Evolutionary conservation across 2,113 vertebrate genomes (phyloP), one percentile per base, ranked within the genome.

Genomic region (Lepus europaeus): DNA sequence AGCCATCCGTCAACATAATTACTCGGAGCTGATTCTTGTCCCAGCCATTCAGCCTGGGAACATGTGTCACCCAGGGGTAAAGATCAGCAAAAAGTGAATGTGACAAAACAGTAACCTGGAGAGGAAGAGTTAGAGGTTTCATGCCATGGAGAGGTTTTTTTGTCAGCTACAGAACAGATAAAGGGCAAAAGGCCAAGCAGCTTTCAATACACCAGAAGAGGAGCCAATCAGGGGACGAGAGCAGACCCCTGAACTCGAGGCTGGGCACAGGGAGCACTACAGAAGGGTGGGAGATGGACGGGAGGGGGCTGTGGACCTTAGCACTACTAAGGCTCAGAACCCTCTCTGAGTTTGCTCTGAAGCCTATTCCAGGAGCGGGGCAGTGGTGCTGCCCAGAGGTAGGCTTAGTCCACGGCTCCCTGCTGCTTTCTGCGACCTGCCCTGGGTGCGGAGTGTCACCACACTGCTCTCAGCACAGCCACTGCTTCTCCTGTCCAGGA

Each of bases 381-480:
- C 33, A 7, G 0, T 0, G 36, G 7, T 3, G 20, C 23, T 20
- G 3, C 6, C n/a, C 39, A 5, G 39, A 29, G 68, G 29, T 29
- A 23, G 6, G 19, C 4, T 59, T 23, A 3, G 64, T 22, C 9
- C 53, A 23, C 6, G 4, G 56, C 51, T 85, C 39, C 27, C 74
- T 89, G 9, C 5, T n/a, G 53, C 53, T 82, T 49, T 64, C 73
- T 2, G 23, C 68, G 36, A 61, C 29, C 83, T 13, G 23, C 23
- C 29, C 53, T 5, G 0, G 31, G 9, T 29, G 70, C 9, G 22
- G 39, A 22, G 22, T 39, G 4, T 90, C 77, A 29, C 8, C 66
- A 39, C 12, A 27, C 31, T 3, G 22, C 22, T 63, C 33, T 90
- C 84, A 72, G 17, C 3, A 39, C 1, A 56, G 31, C n/a, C 31